Base-by-base conservation (phyloP, 1,140 invertebrate genomes). In the Macrobrachium nipponense region DNA sequence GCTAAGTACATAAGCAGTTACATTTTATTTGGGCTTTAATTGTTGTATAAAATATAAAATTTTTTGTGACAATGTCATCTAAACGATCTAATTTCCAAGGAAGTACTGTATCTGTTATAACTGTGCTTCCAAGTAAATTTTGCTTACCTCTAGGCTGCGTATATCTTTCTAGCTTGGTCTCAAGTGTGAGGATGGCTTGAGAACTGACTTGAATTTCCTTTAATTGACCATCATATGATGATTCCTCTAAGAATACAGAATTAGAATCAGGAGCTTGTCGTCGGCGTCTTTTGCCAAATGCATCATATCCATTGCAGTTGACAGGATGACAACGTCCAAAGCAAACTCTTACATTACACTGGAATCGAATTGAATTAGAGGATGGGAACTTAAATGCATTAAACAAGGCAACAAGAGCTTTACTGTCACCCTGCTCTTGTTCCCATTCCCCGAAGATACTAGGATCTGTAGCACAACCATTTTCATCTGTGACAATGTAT, bases 321-420 rank as follows among this genome's bases (percentile, higher is more conserved):
- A 98, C 96, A 86, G 97, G 97, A 93, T 97, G 97, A 92, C 97
- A 98, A 91, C 95, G 96, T 91, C 97, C 96, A 90, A 98, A 98
- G 93, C 97, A 98, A 7, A 98, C 97, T 70, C 97, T 93, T 90
- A 98, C 97, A 90, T 98, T 98, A 91, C 97, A 98, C 91, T 98
- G 97, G 95, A 98, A 98, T 91, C 96, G 93, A 89, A 98, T 97
- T 90, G 97, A 98, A 90, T 98, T 97, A 90, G 96, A 97, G 86
- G 95, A 96, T 0, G 97, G 97, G 94, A 98, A 98, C 91, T 98
- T 98, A 91, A 98, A 98, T 7, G 97, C 97, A 91, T 97, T 97
- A 91, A 98, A 98, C 86, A 95, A 94, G 64, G 97, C 97, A 90
- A 95, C 92, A 27, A 98, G 91, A 15, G 95, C 94, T 78, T 89